Conservation (phyloP, 2,797 vertebrate species). For the Sebastolobus alascanus region DNA sequence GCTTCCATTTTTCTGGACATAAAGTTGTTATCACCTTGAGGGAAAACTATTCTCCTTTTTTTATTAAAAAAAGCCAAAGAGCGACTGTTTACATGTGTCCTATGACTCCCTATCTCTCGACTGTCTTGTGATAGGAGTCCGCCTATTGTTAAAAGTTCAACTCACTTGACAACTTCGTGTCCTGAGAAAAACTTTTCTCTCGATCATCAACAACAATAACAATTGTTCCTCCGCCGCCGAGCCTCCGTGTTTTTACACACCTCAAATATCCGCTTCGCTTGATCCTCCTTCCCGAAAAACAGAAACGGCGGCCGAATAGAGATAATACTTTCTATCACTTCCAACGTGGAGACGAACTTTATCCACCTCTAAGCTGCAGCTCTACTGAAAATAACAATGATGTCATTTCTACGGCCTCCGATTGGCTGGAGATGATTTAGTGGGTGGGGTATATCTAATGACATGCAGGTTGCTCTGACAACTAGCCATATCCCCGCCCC, state of each 20-base stretch:
- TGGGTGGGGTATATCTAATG: slow-evolving; percentile 82
- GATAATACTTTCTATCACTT: slow-evolving; percentile 90
- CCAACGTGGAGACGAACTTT: slow-evolving; percentile 96
- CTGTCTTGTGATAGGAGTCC: slow-evolving; percentile 54
- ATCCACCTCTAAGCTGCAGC: slow-evolving; percentile 91
- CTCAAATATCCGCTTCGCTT: slow-evolving; percentile 20
- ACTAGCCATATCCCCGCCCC: slow-evolving; percentile 87
- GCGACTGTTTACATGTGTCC: slow-evolving; percentile 54
- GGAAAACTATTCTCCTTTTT: slow-evolving; percentile 11
- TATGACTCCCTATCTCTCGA: slow-evolving; percentile 25
- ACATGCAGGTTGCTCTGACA: slow-evolving; percentile 89
- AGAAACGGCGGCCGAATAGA: slow-evolving; percentile 51
- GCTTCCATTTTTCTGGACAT: slow-evolving; percentile 95
- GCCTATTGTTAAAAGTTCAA: slow-evolving; percentile 80
- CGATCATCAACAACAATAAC: slow-evolving; percentile 37
- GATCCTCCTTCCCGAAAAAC: slow-evolving; percentile 21
- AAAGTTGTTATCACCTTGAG: slow-evolving; percentile 59
- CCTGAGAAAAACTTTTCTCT: slow-evolving; percentile 80
- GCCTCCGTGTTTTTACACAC: slow-evolving; percentile 23
- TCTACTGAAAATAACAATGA: slow-evolving; percentile 99
- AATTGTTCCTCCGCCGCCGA: slow-evolving; percentile 25
- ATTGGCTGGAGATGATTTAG: slow-evolving; percentile 86
- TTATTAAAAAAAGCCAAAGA: slow-evolving; percentile 17
- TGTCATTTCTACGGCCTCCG: slow-evolving; percentile 90
- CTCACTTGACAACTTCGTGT: slow-evolving; percentile 82